phyloP scores from a whole-genome alignment of 2,888 invertebrate genomes.

The Caenorhabditis imperialis region DNA sequence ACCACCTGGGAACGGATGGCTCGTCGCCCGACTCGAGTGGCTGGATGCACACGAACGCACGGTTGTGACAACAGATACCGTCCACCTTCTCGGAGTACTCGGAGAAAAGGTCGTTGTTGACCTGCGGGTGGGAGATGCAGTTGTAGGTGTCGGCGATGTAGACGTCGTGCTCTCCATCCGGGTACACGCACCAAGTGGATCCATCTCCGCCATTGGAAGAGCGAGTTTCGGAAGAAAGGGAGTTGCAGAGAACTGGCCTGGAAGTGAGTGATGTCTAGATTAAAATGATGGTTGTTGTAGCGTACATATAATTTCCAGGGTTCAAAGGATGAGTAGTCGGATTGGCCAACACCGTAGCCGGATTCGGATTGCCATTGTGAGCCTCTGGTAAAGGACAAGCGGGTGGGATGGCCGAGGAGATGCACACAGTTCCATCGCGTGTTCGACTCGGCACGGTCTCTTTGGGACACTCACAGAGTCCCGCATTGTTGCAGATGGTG shows the following conservation, averaged over 20 bases:
- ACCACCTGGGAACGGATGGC: conserved; percentile 74
- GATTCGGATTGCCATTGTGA: conserved; percentile 70
- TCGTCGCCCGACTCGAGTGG: conserved; percentile 74
- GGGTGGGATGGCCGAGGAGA: conserved; percentile 70
- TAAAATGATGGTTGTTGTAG: background rate
- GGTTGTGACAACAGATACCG: conserved; percentile 75
- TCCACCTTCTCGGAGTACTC: conserved; percentile 73
- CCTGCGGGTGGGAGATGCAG: conserved; percentile 74
- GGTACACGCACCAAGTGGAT: conserved; percentile 75
- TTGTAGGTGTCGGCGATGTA: conserved; percentile 75
- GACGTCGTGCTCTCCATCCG: conserved; percentile 72
- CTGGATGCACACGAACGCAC: conserved; percentile 74
- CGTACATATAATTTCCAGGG: conserved; percentile 71
- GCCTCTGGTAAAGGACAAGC: conserved; percentile 74
- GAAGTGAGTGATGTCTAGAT: too few species aligned
- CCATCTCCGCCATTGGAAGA: conserved; percentile 73
- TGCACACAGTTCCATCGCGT: conserved; percentile 73
- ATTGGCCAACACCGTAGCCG: conserved; percentile 75
- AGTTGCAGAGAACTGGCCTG: conserved; percentile 73
- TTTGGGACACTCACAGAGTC: conserved; percentile 74
- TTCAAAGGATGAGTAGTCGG: conserved; percentile 71
- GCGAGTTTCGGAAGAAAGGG: conserved; percentile 65
- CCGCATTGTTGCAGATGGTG: conserved; percentile 67
- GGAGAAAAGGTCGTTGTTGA: conserved; percentile 70
- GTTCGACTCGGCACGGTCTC: conserved; percentile 66